A percentile compares a stretch with the other conserved stretches of the same genome.
Conservation (phyloP, 2,797 vertebrate genomes). For the Streptopelia turtur region DNA sequence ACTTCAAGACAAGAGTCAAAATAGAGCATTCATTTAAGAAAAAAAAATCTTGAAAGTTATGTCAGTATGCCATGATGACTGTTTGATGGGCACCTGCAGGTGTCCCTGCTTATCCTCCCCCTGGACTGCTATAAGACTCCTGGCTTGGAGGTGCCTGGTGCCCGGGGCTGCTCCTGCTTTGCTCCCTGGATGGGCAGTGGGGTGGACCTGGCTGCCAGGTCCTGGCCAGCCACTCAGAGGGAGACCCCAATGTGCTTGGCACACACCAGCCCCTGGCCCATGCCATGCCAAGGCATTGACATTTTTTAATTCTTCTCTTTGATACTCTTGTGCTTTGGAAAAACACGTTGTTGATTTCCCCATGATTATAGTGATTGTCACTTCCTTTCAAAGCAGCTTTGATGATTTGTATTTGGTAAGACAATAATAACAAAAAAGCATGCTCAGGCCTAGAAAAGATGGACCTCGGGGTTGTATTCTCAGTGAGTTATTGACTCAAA, state of each 20-base stretch:
- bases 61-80: background rate
- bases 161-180: background rate
- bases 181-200: background rate
- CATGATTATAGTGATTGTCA: accelerated
- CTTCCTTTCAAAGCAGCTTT: background rate
- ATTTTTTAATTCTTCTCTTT: background rate
- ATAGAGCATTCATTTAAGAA: background rate
- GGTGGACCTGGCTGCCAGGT: background rate
- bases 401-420: background rate
- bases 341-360: accelerated
- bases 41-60: background rate
- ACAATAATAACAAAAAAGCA: background rate
- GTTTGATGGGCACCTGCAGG: background rate
- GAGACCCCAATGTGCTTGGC: accelerated
- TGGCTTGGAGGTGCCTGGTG: accelerated
- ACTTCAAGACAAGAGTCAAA: background rate
- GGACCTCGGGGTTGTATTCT: background rate
- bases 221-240: accelerated
- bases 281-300: accelerated
- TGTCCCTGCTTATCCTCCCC: accelerated
- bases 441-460: background rate
- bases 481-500: background rate
- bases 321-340: background rate
- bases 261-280: accelerated
- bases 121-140: background rate